Percentiles rank a stretch among this genome's conserved stretches.
Conservation (phyloP, 2,797 vertebrate genomes). For the Poecilia gillii region DNA sequence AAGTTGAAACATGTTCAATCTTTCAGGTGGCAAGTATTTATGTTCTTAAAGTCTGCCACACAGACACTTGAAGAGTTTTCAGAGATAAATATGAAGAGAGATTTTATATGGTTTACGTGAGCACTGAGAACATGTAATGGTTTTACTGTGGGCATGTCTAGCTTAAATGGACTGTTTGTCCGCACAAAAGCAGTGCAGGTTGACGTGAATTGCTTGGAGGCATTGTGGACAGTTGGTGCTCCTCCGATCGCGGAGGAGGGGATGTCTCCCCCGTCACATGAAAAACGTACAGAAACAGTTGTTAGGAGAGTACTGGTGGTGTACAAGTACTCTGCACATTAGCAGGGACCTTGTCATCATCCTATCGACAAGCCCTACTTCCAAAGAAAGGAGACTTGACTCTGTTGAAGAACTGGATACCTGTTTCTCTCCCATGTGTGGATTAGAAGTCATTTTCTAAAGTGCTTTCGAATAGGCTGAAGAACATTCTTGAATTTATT, state of each 20-base stretch:
- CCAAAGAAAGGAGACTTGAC: neutral
- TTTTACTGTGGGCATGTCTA: neutral
- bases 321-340: too few relatives aligned
- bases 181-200: too few relatives aligned
- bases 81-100: too few relatives aligned
- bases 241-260: too few relatives aligned
- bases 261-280: neutral
- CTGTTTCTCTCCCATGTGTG: neutral
- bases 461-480: neutral
- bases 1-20: too few relatives aligned
- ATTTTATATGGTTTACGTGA: neutral
- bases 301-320: neutral
- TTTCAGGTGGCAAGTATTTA: too few relatives aligned
- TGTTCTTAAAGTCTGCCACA: too few relatives aligned
- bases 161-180: neutral
- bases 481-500: neutral
- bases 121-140: neutral
- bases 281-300: neutral
- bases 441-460: neutral
- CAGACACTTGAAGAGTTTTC: too few relatives aligned
- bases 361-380: too few relatives aligned
- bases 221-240: too few relatives aligned
- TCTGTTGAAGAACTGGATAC: neutral
- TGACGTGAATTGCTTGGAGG: too few relatives aligned
- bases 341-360: neutral